A percentile compares a stretch with the other conserved stretches of the same genome.
Conservation (phyloP, 2,797 vertebrate species). For the Anabas testudineus region DNA sequence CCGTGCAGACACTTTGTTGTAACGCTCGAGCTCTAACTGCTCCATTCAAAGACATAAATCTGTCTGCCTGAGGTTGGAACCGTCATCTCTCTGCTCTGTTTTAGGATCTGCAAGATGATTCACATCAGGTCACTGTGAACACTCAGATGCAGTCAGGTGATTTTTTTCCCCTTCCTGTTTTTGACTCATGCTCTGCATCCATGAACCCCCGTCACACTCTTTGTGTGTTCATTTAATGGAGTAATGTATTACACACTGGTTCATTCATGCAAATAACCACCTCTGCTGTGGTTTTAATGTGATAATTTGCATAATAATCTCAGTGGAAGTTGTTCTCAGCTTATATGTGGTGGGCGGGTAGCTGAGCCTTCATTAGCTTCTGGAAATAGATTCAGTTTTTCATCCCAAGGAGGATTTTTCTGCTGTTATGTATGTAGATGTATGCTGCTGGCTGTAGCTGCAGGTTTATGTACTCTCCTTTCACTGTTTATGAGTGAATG, state of each 20-base stretch:
- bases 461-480: constrained; percentile 4
- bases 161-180: constrained; percentile 12
- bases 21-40: constrained; percentile 8
- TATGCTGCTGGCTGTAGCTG: constrained; percentile 11
- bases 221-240: constrained; percentile 51
- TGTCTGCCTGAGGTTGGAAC: constrained; percentile 17
- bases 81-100: neutral
- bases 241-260: constrained; percentile 34
- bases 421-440: constrained; percentile 36
- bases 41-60: constrained; percentile 41
- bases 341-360: constrained; percentile 27
- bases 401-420: constrained; percentile 1
- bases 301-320: constrained; percentile 63
- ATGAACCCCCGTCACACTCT: constrained; percentile 8
- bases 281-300: constrained; percentile 32
- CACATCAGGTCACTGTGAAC: constrained; percentile 33
- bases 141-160: constrained; percentile 15
- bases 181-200: constrained; percentile 25
- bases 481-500: constrained; percentile 24
- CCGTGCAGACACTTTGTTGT: constrained; percentile 8
- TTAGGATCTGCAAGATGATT: constrained; percentile 23
- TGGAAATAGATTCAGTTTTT: constrained; percentile 30
- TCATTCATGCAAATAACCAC: constrained; percentile 52
- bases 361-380: constrained; percentile 26
- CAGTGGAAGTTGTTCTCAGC: constrained; percentile 33